These are phyloP conservation scores for Podarcis cretensis DNA, from an alignment of 2,113 vertebrate species.

Conservation along the genomic window DNA sequence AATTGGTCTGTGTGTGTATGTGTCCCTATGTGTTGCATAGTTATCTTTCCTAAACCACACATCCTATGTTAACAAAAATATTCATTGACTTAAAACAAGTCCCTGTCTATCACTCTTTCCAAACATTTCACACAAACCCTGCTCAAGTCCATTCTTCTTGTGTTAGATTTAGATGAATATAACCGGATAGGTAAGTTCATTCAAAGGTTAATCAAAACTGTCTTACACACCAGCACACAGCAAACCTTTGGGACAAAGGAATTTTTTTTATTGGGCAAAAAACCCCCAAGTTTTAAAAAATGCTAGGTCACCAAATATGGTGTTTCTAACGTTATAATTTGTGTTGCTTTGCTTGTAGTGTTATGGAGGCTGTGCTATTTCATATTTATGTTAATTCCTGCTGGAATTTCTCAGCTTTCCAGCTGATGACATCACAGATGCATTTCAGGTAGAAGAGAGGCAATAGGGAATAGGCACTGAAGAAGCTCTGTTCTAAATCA, in stretches of 20 bases:
- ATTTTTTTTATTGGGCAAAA: neutral
- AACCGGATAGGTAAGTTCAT: neutral
- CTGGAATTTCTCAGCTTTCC: neutral
- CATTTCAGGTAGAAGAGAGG: neutral
- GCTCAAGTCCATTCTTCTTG: neutral
- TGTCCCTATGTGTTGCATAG: neutral
- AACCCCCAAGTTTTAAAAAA: too few relatives aligned
- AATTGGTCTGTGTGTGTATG: too few relatives aligned
- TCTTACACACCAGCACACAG: neutral
- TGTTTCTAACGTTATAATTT: neutral
- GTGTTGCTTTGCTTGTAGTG: neutral
- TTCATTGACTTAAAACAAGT: neutral
- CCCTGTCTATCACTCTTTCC: neutral
- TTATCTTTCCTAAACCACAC: neutral
- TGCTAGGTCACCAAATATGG: neutral
- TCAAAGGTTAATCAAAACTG: neutral
- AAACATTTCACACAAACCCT: neutral
- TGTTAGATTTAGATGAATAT: neutral
- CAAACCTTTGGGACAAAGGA: neutral
- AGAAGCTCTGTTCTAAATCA: neutral
- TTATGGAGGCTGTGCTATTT: neutral
- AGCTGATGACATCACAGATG: neutral
- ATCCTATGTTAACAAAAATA: neutral
- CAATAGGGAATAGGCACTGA: neutral
- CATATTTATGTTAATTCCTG: neutral